Evolutionary conservation across 2,888 invertebrate species (phyloP).

Genomic region (Drepanosiphum platanoidis): DNA sequence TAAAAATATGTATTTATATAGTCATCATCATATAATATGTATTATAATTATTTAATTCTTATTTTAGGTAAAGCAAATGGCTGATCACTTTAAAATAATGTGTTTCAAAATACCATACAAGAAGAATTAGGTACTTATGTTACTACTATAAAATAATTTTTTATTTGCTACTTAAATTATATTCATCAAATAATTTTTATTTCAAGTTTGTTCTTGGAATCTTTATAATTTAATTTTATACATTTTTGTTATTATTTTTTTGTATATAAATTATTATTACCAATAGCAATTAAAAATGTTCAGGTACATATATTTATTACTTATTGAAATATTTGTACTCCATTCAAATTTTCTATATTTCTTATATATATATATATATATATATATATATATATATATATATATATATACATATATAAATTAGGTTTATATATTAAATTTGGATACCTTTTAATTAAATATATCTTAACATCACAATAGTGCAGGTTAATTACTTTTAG

Average conservation of each 20-base stretch:
- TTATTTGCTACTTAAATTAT: neutral
- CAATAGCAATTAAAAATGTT: neutral
- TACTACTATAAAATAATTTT: neutral
- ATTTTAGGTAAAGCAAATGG: conserved; percentile 91
- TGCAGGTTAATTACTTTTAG: too few relatives aligned
- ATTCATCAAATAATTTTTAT: neutral
- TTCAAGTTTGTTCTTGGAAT: conserved; percentile 9
- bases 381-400: neutral
- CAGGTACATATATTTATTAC: neutral
- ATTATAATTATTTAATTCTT: neutral
- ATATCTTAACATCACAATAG: too few relatives aligned
- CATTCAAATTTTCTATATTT: neutral
- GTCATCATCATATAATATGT: neutral
- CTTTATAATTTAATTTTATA: neutral
- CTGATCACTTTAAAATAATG: conserved; percentile 87
- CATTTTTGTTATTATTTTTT: neutral
- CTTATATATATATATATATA: neutral
- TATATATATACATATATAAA: neutral
- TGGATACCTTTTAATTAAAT: neutral
- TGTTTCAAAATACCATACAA: conserved; percentile 76
- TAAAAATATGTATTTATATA: neutral
- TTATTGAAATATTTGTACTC: conserved; percentile 6
- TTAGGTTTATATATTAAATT: too few relatives aligned
- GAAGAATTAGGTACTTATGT: conserved; percentile 23
- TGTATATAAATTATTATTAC: conserved; percentile 17